Evolutionary conservation across 2,797 vertebrate species (phyloP), one percentile per base, ranked within the genome.

Genomic region (Falco rusticolus): DNA sequence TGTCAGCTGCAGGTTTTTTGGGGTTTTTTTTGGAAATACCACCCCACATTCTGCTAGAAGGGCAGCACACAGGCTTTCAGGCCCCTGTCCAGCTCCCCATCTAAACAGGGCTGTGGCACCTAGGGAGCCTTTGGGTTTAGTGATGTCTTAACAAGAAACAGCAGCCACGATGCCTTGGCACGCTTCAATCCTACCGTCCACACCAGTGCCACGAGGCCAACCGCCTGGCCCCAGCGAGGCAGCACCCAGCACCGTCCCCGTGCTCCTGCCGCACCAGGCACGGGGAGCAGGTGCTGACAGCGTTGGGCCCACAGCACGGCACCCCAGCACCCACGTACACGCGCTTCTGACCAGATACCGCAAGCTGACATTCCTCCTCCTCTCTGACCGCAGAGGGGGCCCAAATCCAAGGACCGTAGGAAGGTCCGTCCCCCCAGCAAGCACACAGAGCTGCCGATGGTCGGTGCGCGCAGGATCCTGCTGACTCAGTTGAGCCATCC

Each of bases 161-260:
- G 37, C 64, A 81, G 59, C 69, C 34, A 8, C 3, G 0, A 24
- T 13, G 14, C 59, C n/a, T 14, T 19, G 11, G 43, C 60, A 81
- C 5, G 0, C 51, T 54, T 15, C 29, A 6, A 25, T 25, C 14
- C 31, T 8, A 10, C 26, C 3, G 1, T 5, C 54, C 11, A 34
- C 60, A 14, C 50, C 50, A 21, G 45, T 6, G 0, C 39, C 5
- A 1, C 0, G 2, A 76, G 34, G 56, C 48, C 75, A n/a, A 26
- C 26, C 1, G 2, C 16, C 60, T 5, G 0, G 60, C 19, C 13
- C 22, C 4, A 2, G n/a, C 8, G 0, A 47, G 28, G 69, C 25
- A 11, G 48, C 8, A 5, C 43, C 41, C 13, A 2, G 16, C 6
- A 43, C 37, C 2, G 2, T 22, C 11, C 50, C 47, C 15, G 2